Evolutionary conservation across 2,113 vertebrate genomes (phyloP), one percentile per base, ranked within the genome.

Genomic region (Dipodomys ordii): DNA sequence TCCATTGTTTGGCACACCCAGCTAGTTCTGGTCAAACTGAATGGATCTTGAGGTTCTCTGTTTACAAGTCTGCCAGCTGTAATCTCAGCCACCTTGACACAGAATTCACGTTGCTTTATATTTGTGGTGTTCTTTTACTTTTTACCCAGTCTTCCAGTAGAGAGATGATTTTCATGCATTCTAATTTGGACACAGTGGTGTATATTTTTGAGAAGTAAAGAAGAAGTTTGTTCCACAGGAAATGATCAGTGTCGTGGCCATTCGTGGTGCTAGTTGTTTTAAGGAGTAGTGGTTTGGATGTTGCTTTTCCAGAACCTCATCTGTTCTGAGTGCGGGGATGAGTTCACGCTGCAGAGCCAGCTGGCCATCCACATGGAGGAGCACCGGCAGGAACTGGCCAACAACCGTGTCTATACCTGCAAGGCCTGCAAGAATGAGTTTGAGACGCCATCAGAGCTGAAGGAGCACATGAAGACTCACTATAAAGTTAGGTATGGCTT

Each of bases 311-410:
- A 99, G 99, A 99, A 99, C 96, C 98, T 99, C 95, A 99, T 99
- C 98, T 99, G 99, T 91, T 97, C 98, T 2, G 99, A 99, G 97
- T 99, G 99, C 49, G 99, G 99, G 53, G 99, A 99, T 97, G 99
- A 99, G 98, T 99, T 99, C 85, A 98, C 99, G 28, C 99, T 99
- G 89, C 99, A 99, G 98, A 99, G 99, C 97, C 99, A 99, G 97
- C 98, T 99, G 91, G 98, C 98, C 23, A 95, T 99, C 73, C 99
- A 99, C 96, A 98, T 99, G 98, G 99, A 99, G 94, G 99, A 99
- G 89, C 99, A 99, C 97, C 98, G 99, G 15, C 99, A 99, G 89
- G 99, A 99, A 95, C 92, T 99, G 96, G 98, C 98, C 0, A 99
- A 99, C 76, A 97, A 91, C 96, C 99, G 98, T 25, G 97, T 98